Conservation (phyloP, 2,888 invertebrate genomes). For the Loripinus fragilis region DNA sequence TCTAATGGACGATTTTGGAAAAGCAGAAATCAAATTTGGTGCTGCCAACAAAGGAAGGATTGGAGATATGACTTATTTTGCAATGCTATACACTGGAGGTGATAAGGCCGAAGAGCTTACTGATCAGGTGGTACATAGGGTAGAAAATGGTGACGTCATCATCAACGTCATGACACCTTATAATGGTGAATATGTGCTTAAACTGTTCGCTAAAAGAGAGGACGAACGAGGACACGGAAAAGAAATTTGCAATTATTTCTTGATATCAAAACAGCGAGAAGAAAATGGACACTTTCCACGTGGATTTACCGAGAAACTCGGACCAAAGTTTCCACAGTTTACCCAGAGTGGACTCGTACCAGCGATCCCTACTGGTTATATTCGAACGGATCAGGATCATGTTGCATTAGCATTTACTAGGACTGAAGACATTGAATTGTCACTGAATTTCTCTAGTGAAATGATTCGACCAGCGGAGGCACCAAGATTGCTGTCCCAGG, state of each 20-base stretch:
- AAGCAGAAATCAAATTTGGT: conserved; percentile 62
- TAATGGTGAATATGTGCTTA: conserved; percentile 63
- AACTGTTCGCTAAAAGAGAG: conserved; percentile 54
- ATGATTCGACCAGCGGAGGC: conserved; percentile 61
- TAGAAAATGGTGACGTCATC: conserved; percentile 66
- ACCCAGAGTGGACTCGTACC: conserved; percentile 53
- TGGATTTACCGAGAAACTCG: conserved; percentile 59
- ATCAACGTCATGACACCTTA: conserved; percentile 63
- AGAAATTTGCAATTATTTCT: conserved; percentile 66
- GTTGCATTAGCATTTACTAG: conserved; percentile 61
- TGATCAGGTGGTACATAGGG: conserved; percentile 61
- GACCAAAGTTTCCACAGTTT: conserved; percentile 57
- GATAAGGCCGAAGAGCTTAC: conserved; percentile 55
- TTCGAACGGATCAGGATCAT: conserved; percentile 59
- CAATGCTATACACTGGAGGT: conserved; percentile 60
- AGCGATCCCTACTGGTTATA: conserved; percentile 55
- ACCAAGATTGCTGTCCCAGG: conserved; percentile 53
- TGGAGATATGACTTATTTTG: conserved; percentile 56
- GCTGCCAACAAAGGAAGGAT: conserved; percentile 46
- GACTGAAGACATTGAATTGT: conserved; percentile 58
- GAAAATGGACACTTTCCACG: conserved; percentile 61
- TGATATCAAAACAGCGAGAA: conserved; percentile 62
- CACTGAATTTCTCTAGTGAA: conserved; percentile 64
- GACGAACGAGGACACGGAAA: conserved; percentile 39
- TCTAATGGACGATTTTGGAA: conserved; percentile 55